phyloP scores from a whole-genome alignment of 1,140 invertebrate genomes.

The Drosophila dunni region DNA sequence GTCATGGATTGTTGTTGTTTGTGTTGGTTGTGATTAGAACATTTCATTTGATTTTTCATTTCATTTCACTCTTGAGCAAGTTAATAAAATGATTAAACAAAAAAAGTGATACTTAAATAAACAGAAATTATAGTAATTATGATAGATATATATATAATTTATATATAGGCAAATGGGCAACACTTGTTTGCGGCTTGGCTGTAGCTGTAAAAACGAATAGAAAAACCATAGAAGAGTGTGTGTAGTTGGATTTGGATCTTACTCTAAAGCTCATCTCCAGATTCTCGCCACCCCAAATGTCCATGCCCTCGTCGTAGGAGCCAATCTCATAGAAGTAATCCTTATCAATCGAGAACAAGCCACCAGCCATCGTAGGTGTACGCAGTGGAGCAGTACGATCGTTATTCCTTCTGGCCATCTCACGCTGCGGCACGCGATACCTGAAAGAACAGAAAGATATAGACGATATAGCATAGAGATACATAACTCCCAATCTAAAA shows the following conservation, averaged over 20 bases:
- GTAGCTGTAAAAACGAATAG: constrained; percentile 56
- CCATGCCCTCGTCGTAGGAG: constrained; percentile 99
- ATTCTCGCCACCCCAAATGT: constrained; percentile 99
- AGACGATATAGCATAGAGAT: neutral
- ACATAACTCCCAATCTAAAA: neutral
- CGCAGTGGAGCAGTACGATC: constrained; percentile 95
- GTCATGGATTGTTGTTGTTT: constrained; percentile 60
- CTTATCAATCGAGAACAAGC: constrained; percentile 97
- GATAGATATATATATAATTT: constrained; percentile 25
- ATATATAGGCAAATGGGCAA: constrained; percentile 36
- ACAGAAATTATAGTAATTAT: constrained; percentile 38
- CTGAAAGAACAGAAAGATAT: constrained; percentile 84
- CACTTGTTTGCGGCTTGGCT: constrained; percentile 70
- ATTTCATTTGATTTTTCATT: constrained; percentile 23
- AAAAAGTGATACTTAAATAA: constrained; percentile 37
- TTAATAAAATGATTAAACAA: constrained; percentile 13
- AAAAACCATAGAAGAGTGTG: constrained; percentile 36
- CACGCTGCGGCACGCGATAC: constrained; percentile 97
- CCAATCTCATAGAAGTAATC: constrained; percentile 99
- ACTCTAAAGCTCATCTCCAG: constrained; percentile 99
- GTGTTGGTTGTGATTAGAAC: constrained; percentile 58
- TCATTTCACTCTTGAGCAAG: constrained; percentile 33
- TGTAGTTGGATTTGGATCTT: constrained; percentile 84
- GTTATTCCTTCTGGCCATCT: constrained; percentile 94
- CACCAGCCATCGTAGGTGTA: constrained; percentile 99